Percentiles rank a stretch among this genome's conserved stretches.
Conservation (phyloP, 53 echinoderm and acorn worm species). For the Crossaster papposus region DNA sequence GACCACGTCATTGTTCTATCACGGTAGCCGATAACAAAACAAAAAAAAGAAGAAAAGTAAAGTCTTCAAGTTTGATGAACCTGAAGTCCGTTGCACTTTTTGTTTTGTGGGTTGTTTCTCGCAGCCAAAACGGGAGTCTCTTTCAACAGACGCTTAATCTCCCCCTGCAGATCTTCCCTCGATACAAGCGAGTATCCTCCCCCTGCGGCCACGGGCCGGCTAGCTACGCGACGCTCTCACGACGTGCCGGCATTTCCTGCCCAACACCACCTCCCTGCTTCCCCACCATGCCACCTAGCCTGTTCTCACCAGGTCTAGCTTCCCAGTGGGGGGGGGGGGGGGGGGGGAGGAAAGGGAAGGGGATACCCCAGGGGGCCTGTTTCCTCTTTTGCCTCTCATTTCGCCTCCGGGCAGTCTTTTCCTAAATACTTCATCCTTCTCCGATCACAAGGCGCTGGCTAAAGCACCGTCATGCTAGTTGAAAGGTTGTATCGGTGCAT, state of each 20-base stretch:
- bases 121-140: conserved; percentile 18
- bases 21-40: background rate
- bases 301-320: conserved; percentile 41
- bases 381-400: conserved; percentile 40
- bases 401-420: conserved; percentile 25
- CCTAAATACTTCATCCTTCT: conserved; percentile 61
- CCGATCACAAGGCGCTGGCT: conserved; percentile 25
- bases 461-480: conserved; percentile 39
- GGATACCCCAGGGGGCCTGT: background rate
- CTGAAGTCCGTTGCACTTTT: conserved; percentile 44
- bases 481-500: conserved; percentile 58
- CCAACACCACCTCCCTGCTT: conserved; percentile 56
- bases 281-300: conserved; percentile 57
- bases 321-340: conserved; percentile 33
- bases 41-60: conserved; percentile 16
- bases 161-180: conserved; percentile 56
- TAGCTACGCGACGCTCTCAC: conserved; percentile 4
- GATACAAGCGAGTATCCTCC: conserved; percentile 57
- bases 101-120: background rate
- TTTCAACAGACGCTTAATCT: conserved; percentile 55
- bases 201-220: conserved; percentile 32
- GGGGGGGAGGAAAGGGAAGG: conserved; percentile 6
- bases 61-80: conserved; percentile 3
- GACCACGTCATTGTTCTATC: conserved; percentile 7
- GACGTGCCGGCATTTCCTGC: conserved; percentile 57